phyloP scores from a whole-genome alignment of 2,888 invertebrate species.

The Diarsia mendica region DNA sequence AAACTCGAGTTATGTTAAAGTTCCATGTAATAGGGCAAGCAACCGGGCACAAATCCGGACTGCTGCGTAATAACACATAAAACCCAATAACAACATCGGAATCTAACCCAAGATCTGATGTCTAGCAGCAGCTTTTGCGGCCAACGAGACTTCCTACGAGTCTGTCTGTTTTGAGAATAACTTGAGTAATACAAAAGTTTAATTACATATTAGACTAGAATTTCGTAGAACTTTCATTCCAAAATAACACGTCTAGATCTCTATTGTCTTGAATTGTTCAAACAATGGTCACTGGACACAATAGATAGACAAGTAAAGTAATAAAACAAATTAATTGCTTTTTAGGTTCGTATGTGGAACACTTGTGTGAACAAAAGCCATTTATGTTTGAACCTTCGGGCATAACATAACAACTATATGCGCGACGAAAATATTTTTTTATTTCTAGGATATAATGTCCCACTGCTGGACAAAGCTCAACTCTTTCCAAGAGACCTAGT shows the following conservation, averaged over 20 bases:
- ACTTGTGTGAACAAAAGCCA: slow-evolving; percentile 1
- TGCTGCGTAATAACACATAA: neutral
- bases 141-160: neutral
- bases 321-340: neutral
- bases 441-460: neutral
- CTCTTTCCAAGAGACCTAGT: neutral
- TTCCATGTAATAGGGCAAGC: neutral
- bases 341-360: neutral
- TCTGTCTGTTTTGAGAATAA: neutral
- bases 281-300: neutral
- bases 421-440: neutral
- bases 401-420: neutral
- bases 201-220: neutral
- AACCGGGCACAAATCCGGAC: neutral
- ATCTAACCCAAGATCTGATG: neutral
- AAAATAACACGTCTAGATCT: neutral
- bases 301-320: neutral
- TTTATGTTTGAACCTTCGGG: neutral
- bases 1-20: neutral
- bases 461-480: neutral
- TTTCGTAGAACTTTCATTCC: neutral
- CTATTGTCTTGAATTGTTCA: neutral
- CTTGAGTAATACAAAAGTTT: neutral
- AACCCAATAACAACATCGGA: neutral
- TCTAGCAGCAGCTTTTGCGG: neutral